Evolutionary conservation across 2,113 vertebrate genomes (phyloP).

Genomic region (Brachyistius frenatus): DNA sequence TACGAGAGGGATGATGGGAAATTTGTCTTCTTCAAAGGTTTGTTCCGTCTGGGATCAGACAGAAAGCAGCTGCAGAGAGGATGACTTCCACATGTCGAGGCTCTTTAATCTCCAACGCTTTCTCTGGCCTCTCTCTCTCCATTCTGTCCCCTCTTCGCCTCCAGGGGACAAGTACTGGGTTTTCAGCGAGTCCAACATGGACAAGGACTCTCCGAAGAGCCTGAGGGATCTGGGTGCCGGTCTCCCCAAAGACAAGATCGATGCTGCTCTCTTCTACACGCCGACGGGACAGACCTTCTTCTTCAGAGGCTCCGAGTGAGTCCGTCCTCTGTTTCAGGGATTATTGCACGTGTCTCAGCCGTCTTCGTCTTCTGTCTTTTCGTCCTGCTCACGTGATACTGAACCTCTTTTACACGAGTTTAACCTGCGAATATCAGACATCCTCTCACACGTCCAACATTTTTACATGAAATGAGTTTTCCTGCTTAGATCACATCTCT

Average conservation of each 20-base stretch:
- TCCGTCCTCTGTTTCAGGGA: slow-evolving; percentile 13
- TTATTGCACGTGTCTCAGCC: too few relatives aligned
- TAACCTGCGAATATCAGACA: too few relatives aligned
- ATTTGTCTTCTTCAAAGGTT: slow-evolving; percentile 96
- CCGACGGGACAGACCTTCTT: slow-evolving; percentile 93
- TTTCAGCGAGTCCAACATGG: slow-evolving; percentile 88
- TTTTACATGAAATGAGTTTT: too few relatives aligned
- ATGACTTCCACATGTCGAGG: slow-evolving; percentile 8
- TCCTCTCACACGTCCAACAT: too few relatives aligned
- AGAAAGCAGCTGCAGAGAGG: not conserved
- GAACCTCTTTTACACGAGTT: too few relatives aligned
- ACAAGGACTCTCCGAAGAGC: slow-evolving; percentile 89
- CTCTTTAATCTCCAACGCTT: not conserved
- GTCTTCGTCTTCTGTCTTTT: too few relatives aligned
- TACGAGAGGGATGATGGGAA: slow-evolving; percentile 92
- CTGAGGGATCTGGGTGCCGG: slow-evolving; percentile 88
- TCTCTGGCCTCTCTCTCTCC: slow-evolving; percentile 1
- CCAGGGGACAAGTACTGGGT: slow-evolving; percentile 92
- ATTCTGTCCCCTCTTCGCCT: not conserved
- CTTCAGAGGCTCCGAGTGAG: slow-evolving; percentile 91
- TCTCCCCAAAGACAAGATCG: slow-evolving; percentile 88
- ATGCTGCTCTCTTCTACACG: slow-evolving; percentile 91
- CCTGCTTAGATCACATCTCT: too few relatives aligned
- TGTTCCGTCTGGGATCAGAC: not conserved
- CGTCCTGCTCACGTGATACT: too few relatives aligned